Evolutionary conservation across 2,797 vertebrate species (phyloP).

Genomic region (Lagorchestes hirsutus): DNA sequence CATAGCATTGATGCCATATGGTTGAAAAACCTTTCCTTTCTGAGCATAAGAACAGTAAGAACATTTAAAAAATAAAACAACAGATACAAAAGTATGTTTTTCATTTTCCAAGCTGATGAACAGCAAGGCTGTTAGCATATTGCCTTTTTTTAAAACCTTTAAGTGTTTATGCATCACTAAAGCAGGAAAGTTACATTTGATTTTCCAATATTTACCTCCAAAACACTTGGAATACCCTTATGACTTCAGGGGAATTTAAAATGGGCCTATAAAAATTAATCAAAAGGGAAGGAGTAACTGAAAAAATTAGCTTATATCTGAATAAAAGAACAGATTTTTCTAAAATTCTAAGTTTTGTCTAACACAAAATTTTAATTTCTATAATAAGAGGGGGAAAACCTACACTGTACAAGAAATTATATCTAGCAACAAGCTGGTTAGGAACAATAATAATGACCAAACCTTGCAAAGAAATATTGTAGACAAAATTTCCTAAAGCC

Average conservation of each 20-base stretch:
- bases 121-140: constrained; percentile 44
- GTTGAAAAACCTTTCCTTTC: constrained; percentile 50
- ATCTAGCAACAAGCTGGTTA: neutral
- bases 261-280: constrained; percentile 20
- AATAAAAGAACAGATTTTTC: neutral
- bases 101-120: constrained; percentile 73
- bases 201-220: constrained; percentile 27
- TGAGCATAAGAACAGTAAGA: constrained; percentile 28
- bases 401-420: neutral
- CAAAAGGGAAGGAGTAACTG: constrained; percentile 2
- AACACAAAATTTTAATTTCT: neutral
- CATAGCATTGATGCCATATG: constrained; percentile 13
- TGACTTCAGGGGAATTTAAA: constrained; percentile 52
- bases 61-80: constrained; percentile 54
- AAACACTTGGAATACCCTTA: neutral
- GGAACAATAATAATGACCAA: neutral
- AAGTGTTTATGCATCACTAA: constrained; percentile 55
- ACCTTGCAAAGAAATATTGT: neutral
- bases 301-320: neutral
- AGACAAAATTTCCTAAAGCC: neutral
- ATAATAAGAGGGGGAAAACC: neutral
- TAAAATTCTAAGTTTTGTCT: neutral
- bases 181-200: neutral
- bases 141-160: constrained; percentile 61
- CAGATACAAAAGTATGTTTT: constrained; percentile 64